Base-by-base conservation (phyloP, 2,797 vertebrate species). In the Acipenser oxyrinchus region DNA sequence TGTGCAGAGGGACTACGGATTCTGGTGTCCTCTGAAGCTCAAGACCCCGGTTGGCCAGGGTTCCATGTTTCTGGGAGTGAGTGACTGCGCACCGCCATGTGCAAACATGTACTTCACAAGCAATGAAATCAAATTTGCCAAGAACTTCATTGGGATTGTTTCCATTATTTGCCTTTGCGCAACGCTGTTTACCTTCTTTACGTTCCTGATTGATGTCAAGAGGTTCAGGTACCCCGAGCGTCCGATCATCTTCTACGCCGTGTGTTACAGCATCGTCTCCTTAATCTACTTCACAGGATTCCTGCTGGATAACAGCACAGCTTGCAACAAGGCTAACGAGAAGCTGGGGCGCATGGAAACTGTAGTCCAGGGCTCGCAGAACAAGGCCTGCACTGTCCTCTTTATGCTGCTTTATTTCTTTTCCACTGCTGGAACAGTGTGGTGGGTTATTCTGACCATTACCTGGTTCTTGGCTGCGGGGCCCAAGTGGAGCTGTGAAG, bases 361-460 rank as follows among this genome's bases (percentile, higher is more conserved):
- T 0, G 95, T 96, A 52, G 93, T 97, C 66, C 87, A 95, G 48
- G 96, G 96, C 59, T 94, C 95, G 23, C 95, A 95, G 63, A 97
- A 90, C 79, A 98, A 97, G 87, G 90, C 88, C 68, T 99, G 97
- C 79, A 96, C 94, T 0, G 78, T 98, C 69, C 83, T 98, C 23
- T 99, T 99, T 71, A 99, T 99, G 95, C 82, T 95, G 63, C 83
- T 98, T 60, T 99, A 99, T 81, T 99, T 99, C 79, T 99, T 95
- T 81, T 94, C 95, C 51, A 94, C 94, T 61, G 95, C 96, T 0
- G 96, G 97, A 49, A 92, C 95, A 0, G 90, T 97, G 66, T 99
- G 97, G 97, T 99, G 97, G 97, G 95, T 99, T 74, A 95, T 99
- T 64, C 93, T 99, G 59, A 98, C 96, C 61, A 95, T 99, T 77